phyloP scores from a whole-genome alignment of 2,797 vertebrate genomes.

The Myotis pilosus region DNA sequence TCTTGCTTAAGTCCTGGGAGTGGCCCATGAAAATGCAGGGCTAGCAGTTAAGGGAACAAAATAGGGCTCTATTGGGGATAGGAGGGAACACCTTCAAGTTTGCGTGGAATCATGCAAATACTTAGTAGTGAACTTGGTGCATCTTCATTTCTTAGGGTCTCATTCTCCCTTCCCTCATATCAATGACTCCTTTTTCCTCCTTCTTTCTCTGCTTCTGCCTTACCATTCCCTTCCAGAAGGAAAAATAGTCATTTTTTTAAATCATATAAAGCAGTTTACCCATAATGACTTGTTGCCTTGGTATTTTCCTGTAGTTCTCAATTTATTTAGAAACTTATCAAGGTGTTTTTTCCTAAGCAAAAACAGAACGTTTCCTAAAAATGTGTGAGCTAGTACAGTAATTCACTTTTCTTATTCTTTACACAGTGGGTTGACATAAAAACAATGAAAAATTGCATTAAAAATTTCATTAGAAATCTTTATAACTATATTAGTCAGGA shows the following conservation, averaged over 20 bases:
- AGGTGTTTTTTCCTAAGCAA: conserved; percentile 3
- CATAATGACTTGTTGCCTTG: background rate
- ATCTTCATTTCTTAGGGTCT: background rate
- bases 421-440: background rate
- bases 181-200: background rate
- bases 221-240: background rate
- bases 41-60: background rate
- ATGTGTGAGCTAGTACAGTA: background rate
- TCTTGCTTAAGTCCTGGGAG: background rate
- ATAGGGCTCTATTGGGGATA: background rate
- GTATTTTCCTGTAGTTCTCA: background rate
- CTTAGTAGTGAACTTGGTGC: background rate
- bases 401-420: conserved; percentile 37
- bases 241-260: background rate
- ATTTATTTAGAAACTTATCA: conserved; percentile 3
- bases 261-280: background rate
- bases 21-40: background rate
- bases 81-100: background rate
- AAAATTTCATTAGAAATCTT: conserved; percentile 5
- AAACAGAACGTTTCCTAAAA: background rate
- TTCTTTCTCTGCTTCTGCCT: background rate
- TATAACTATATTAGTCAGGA: background rate
- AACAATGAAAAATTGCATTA: background rate
- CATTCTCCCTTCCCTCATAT: background rate
- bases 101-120: background rate